Percentiles rank a stretch among this genome's conserved stretches.
Evolutionary conservation across 2,888 invertebrate species (phyloP).

Genomic region (Fragum sueziense): DNA sequence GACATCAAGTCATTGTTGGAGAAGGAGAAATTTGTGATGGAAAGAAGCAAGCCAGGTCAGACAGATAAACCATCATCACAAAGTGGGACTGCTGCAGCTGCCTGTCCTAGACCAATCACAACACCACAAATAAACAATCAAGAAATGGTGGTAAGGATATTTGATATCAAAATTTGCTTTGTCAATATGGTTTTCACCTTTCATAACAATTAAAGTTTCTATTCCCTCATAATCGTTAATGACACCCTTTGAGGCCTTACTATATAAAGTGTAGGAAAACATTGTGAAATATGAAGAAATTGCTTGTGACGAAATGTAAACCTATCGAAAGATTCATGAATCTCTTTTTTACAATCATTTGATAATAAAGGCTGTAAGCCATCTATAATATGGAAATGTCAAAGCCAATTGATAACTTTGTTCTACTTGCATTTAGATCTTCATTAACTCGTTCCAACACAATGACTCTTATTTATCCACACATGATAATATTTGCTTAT

Average conservation of each 20-base stretch:
- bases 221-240: background rate
- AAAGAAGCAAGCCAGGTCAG: slow-evolving; percentile 15
- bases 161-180: background rate
- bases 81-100: background rate
- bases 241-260: background rate
- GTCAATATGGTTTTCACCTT: background rate
- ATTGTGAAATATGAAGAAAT: too few species aligned
- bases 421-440: too few species aligned
- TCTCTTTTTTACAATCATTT: too few species aligned
- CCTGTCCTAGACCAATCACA: background rate
- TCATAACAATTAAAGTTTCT: background rate
- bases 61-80: too few species aligned
- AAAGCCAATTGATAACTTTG: too few species aligned
- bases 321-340: too few species aligned
- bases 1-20: slow-evolving; percentile 67
- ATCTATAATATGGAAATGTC: too few species aligned
- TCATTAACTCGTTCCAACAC: too few species aligned
- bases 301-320: too few species aligned
- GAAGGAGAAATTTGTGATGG: slow-evolving; percentile 53
- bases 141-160: slow-evolving; percentile 8
- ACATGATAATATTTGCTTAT: too few species aligned
- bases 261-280: background rate
- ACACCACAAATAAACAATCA: background rate
- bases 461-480: too few species aligned
- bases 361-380: too few species aligned